Evolutionary conservation across 2,888 invertebrate genomes (phyloP), one percentile per base, ranked within the genome.

Genomic region (Euphydryas editha): DNA sequence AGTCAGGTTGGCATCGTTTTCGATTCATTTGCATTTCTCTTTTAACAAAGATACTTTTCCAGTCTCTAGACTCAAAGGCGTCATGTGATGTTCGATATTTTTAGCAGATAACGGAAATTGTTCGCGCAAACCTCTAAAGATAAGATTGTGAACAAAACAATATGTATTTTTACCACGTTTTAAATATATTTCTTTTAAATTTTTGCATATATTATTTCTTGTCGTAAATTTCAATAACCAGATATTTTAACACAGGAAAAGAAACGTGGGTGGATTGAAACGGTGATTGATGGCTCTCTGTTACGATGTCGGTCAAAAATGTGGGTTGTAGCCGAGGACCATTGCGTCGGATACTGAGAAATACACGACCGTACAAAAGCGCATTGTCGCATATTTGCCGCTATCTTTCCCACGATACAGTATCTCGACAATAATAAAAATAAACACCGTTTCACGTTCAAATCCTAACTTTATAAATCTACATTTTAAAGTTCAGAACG

Each of bases 371-470:
- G 71, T 81, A 87, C 84, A 86, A 86, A 82, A 81, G 83, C 75
- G 80, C 80, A 87, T 88, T 88, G 89, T 89, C 81, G 84, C 85
- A 88, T 88, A 82, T 81, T 85, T 86, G 83, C 77, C 75, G 80
- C 68, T 71, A 75, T 68, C 72, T 77, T 90, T 90, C 90, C 84
- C 91, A 90, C 90, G 90, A 64, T 72, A 70, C 70, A 68, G 65
- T 69, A 71, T 69, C 61, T 56, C 57, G 21, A 42, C 51, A 55
- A 70, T 63, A 65, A 68, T 65, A 59, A 70, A 62, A 70, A 70
- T 67, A 51, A 57, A 42, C 36, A 15, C 10, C n/a, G 18, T 59
- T 57, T 37, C 18, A 8, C 62, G 57, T 42, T 56, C 47, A 56
- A 72, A 65, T 62, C 54, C 36, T 18, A 7, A 60, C 64, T 68